These are phyloP conservation scores for Chionoecetes opilio DNA, from an alignment of 1,140 invertebrate genomes.

Conservation along the genomic window DNA sequence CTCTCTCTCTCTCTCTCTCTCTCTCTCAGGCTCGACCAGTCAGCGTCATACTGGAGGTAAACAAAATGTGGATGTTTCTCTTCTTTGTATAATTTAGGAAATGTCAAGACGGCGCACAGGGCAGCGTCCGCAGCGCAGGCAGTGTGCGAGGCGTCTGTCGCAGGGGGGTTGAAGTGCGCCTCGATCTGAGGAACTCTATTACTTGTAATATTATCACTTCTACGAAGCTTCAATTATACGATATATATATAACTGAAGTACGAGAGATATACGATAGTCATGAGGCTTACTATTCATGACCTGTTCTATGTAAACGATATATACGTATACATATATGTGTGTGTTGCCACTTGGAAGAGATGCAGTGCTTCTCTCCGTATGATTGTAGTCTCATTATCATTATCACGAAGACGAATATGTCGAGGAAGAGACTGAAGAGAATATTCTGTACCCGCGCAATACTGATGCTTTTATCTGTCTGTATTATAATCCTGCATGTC, in stretches of 20 bases:
- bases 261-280: too few species aligned
- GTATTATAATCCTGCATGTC: neutral
- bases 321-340: neutral
- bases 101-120: neutral
- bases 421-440: neutral
- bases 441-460: neutral
- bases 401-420: constrained; percentile 1
- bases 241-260: neutral
- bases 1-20: too few species aligned
- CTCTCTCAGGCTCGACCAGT: too few species aligned
- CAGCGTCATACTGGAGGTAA: neutral
- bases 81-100: neutral
- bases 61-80: neutral
- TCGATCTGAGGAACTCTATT: too few species aligned
- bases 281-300: too few species aligned
- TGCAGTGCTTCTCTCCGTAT: neutral
- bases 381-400: neutral
- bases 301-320: too few species aligned
- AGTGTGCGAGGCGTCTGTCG: too few species aligned
- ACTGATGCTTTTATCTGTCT: neutral
- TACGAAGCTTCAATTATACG: neutral
- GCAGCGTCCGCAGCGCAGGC: too few species aligned
- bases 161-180: too few species aligned
- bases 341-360: neutral
- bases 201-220: neutral